Percentiles rank a stretch among this genome's conserved stretches.
Evolutionary conservation across 2,113 vertebrate genomes (phyloP).

Genomic region (Meleagris gallopavo): DNA sequence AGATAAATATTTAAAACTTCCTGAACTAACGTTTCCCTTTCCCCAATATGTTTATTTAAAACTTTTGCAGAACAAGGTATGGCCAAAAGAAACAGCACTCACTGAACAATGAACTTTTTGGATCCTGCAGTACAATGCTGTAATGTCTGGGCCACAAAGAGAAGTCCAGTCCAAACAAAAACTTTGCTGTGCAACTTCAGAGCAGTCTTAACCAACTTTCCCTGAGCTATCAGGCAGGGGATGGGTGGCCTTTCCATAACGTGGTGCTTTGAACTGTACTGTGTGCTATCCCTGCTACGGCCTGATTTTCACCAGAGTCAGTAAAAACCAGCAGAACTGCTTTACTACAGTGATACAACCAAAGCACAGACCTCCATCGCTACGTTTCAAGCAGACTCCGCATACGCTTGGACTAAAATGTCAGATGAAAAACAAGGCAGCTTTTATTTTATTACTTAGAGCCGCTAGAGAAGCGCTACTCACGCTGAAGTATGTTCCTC

Average conservation of each 20-base stretch:
- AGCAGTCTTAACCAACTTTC: background rate
- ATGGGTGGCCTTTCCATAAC: background rate
- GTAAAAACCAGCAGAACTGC: background rate
- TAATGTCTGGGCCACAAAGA: background rate
- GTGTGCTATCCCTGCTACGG: background rate
- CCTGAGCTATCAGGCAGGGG: background rate
- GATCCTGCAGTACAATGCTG: background rate
- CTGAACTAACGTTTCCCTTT: conserved; percentile 42
- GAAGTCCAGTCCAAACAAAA: background rate
- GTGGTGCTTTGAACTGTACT: background rate
- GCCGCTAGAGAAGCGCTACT: conserved; percentile 59
- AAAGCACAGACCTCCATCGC: background rate
- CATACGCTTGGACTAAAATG: background rate
- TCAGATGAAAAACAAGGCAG: background rate
- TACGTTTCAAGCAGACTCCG: background rate
- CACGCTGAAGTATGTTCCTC: conserved; percentile 96
- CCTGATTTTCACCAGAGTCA: background rate
- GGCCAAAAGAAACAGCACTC: conserved; percentile 9
- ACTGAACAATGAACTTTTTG: background rate
- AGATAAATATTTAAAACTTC: conserved; percentile 53
- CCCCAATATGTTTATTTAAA: background rate
- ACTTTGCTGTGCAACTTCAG: background rate
- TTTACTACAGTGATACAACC: background rate
- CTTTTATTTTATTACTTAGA: background rate
- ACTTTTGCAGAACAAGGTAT: background rate